Conservation (phyloP, 2,797 vertebrate genomes). For the Lepilemur septentrionalis region DNA sequence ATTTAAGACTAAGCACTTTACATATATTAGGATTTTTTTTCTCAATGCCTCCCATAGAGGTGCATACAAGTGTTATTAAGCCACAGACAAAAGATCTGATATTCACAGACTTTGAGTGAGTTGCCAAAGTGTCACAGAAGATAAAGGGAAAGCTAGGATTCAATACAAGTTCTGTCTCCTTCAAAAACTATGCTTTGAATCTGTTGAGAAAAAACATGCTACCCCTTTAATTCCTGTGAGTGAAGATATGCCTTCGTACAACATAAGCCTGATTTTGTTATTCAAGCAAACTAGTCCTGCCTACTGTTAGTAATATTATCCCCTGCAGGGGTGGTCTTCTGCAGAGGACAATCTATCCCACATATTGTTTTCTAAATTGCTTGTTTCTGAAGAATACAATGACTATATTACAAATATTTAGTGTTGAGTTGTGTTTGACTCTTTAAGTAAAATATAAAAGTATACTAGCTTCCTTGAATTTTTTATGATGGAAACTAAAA, state of each 20-base stretch:
- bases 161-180: background rate
- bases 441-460: background rate
- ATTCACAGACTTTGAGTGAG: background rate
- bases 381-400: background rate
- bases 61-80: background rate
- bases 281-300: background rate
- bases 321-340: background rate
- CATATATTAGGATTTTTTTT: background rate
- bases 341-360: background rate
- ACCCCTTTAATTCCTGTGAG: background rate
- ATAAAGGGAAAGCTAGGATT: constrained; percentile 6
- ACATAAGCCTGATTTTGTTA: background rate
- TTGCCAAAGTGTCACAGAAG: background rate
- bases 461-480: background rate
- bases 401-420: background rate
- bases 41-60: background rate
- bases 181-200: background rate
- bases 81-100: background rate
- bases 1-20: background rate
- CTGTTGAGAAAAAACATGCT: background rate
- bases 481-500: background rate
- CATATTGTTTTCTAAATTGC: background rate
- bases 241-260: background rate
- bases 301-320: background rate
- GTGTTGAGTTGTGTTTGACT: background rate